phyloP scores from a whole-genome alignment of 2,797 vertebrate species.

The Chaunax sp. region DNA sequence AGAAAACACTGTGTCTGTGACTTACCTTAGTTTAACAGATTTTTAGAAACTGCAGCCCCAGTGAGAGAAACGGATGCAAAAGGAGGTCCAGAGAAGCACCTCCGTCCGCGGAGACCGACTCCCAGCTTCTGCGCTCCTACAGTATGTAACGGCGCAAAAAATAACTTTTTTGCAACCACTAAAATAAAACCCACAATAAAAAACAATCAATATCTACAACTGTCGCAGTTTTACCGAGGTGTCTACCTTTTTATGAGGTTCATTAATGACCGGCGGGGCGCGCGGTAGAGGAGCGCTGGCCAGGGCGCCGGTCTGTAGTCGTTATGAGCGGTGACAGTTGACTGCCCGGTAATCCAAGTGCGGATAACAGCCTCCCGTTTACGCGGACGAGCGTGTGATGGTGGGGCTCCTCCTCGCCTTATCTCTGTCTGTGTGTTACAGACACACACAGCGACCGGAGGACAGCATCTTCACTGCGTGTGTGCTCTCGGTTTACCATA shows the following conservation, averaged over 20 bases:
- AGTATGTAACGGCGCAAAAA: conserved; percentile 63
- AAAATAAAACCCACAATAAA: conserved; percentile 49
- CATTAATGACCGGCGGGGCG: conserved; percentile 34
- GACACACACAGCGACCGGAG: conserved; percentile 32
- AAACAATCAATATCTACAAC: conserved; percentile 31
- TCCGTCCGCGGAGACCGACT: conserved; percentile 57
- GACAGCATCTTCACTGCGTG: conserved; percentile 6
- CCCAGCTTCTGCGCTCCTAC: conserved; percentile 62
- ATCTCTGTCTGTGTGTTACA: conserved; percentile 35
- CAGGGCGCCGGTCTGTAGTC: conserved; percentile 53
- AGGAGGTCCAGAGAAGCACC: conserved; percentile 26
- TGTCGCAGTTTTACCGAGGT: conserved; percentile 29
- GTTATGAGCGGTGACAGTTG: conserved; percentile 68
- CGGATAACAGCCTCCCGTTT: conserved; percentile 68
- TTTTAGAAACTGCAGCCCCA: conserved; percentile 36
- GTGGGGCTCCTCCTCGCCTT: conserved; percentile 75
- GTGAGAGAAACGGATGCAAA: conserved; percentile 27
- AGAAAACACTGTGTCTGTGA: neutral
- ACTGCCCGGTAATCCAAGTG: conserved; percentile 80
- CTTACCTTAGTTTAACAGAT: conserved; percentile 57
- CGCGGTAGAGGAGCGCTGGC: conserved; percentile 29
- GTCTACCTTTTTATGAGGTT: conserved; percentile 41
- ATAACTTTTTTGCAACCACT: conserved; percentile 44
- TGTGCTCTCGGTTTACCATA: conserved; percentile 2
- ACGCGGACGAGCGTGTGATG: conserved; percentile 48